These are phyloP conservation scores for Pogonus chalceus DNA, from an alignment of 1,140 invertebrate species.

Conservation along the genomic window DNA sequence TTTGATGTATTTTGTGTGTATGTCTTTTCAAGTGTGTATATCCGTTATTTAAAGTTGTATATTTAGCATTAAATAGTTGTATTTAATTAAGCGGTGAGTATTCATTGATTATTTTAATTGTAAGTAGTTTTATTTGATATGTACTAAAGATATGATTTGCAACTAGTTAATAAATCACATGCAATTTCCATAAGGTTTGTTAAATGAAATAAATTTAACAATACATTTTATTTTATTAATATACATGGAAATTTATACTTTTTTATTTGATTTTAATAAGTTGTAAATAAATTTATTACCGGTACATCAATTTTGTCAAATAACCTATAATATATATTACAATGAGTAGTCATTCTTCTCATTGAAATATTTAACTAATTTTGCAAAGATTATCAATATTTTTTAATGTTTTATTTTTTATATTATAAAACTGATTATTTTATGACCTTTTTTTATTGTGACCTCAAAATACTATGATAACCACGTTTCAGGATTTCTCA, in stretches of 20 bases:
- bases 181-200: conserved; percentile 6
- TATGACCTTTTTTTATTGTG: background rate
- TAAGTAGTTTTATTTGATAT: background rate
- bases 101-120: background rate
- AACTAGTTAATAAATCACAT: background rate
- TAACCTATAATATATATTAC: conserved; percentile 3
- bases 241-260: background rate
- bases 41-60: conserved; percentile 3
- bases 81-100: background rate
- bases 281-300: background rate
- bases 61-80: background rate
- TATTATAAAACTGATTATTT: background rate
- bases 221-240: background rate
- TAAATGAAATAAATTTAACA: background rate
- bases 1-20: conserved; percentile 1
- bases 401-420: background rate
- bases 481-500: background rate
- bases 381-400: background rate
- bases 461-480: background rate
- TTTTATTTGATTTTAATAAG: background rate
- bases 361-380: background rate
- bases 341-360: background rate
- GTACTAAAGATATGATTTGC: background rate
- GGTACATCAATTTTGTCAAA: background rate
- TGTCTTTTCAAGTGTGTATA: background rate